Base-by-base conservation (phyloP, 2,797 vertebrate genomes). In the Mionectes olivaceus region DNA sequence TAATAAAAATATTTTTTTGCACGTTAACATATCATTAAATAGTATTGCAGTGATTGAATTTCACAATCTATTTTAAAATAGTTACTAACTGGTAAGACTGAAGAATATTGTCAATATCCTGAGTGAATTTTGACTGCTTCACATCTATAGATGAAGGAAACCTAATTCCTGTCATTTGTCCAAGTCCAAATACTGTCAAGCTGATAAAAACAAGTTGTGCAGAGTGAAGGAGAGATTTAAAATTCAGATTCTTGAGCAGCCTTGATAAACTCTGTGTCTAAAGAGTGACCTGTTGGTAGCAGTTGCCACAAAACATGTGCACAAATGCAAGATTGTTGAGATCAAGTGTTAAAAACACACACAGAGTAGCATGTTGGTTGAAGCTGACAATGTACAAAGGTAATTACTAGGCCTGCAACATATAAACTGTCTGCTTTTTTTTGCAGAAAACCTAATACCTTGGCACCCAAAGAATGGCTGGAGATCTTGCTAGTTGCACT, bases 141-240 rank as follows among this genome's bases (percentile, higher is more conserved):
- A 73, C 57, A 73, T 91, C 94, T 93, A 76, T 94, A 94, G 94
- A 90, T 92, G 63, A 75, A 93, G 71, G 12, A 86, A 87, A 89
- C 87, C 43, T 88, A 92, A 89, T 94, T 95, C 78, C 49, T 94
- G 80, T 92, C 83, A 59, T 95, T 92, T 91, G 69, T 57, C 74
- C 68, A 89, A 92, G 94, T 87, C 95, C 88, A 98, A 78, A 94
- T 96, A 94, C 94, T 84, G 89, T 92, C 93, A 84, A 61, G 76
- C 49, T 97, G 95, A 97, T 95, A 80, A 90, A 90, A 97, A 55
- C 96, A 97, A 95, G 93, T 90, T 83, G 33, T 89, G 70, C 94
- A 13, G 41, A 52, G 27, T 89, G 78, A 65, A 81, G 53, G 28
- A 41, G 17, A 30, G 24, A 56, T 84, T 52, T 71, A 25, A 76